phyloP scores from a whole-genome alignment of 1,140 invertebrate species.

The Meteorus sp. region DNA sequence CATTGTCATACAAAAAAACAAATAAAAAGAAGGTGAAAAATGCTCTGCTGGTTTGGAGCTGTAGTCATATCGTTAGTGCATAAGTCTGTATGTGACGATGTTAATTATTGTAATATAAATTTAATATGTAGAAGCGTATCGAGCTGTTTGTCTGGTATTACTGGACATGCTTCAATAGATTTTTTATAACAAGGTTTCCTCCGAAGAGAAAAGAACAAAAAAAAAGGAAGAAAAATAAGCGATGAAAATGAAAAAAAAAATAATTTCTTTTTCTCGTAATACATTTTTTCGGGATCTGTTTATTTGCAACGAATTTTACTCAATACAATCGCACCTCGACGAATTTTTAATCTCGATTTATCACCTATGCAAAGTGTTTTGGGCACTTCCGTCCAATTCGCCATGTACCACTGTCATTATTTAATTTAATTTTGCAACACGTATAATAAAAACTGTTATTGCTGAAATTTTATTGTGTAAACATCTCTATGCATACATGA shows the following conservation, averaged over 20 bases:
- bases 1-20: conserved; percentile 56
- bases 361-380: conserved; percentile 57
- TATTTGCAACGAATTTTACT: conserved; percentile 43
- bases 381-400: conserved; percentile 57
- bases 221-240: conserved; percentile 8
- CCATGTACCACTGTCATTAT: conserved; percentile 57
- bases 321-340: conserved; percentile 49
- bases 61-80: conserved; percentile 57
- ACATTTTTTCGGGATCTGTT: conserved; percentile 33
- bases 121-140: conserved; percentile 52
- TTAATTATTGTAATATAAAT: conserved; percentile 58
- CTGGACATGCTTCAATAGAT: conserved; percentile 51
- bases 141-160: conserved; percentile 49
- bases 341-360: conserved; percentile 54
- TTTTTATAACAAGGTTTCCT: conserved; percentile 54
- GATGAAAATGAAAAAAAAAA: conserved; percentile 16
- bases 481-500: neutral
- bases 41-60: conserved; percentile 58
- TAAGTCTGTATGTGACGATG: conserved; percentile 57
- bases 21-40: too few species aligned
- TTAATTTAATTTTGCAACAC: conserved; percentile 59
- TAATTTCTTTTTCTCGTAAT: conserved; percentile 27
- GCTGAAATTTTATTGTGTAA: conserved; percentile 48
- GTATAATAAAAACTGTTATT: conserved; percentile 58
- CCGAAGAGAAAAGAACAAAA: conserved; percentile 37